These are phyloP conservation scores for Sparus aurata DNA, from an alignment of 2,797 vertebrate genomes.

Conservation along the genomic window DNA sequence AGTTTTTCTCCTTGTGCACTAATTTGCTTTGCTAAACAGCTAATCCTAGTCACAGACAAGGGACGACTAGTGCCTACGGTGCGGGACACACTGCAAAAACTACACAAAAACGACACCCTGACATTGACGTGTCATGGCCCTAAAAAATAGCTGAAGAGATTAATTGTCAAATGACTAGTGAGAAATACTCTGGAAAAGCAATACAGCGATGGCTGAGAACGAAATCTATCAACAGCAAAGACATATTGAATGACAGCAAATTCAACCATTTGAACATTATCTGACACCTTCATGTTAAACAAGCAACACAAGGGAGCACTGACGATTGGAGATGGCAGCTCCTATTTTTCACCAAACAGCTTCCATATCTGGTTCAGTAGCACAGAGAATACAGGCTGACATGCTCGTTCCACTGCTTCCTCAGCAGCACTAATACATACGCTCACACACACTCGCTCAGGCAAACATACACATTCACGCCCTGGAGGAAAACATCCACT, in stretches of 20 bases:
- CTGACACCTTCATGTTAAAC: background rate
- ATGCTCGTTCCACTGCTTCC: constrained; percentile 17
- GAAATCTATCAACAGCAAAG: background rate
- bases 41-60: no score
- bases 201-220: background rate
- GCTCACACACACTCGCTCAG: constrained; percentile 12
- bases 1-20: no score
- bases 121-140: no score
- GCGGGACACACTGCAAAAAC: no score
- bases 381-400: constrained; percentile 35
- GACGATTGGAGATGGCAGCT: background rate
- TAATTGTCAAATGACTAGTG: background rate
- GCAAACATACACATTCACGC: constrained; percentile 58
- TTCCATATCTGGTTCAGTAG: constrained; percentile 49
- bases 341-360: constrained; percentile 15
- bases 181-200: background rate
- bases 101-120: no score
- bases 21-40: no score
- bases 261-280: background rate
- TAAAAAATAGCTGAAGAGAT: background rate
- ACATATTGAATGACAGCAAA: background rate
- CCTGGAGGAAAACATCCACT: constrained; percentile 67
- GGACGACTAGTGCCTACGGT: no score
- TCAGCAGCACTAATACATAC: constrained; percentile 25
- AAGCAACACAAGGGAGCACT: background rate